Base-by-base conservation (phyloP, 2,888 invertebrate genomes). In the Callinectes sapidus region DNA sequence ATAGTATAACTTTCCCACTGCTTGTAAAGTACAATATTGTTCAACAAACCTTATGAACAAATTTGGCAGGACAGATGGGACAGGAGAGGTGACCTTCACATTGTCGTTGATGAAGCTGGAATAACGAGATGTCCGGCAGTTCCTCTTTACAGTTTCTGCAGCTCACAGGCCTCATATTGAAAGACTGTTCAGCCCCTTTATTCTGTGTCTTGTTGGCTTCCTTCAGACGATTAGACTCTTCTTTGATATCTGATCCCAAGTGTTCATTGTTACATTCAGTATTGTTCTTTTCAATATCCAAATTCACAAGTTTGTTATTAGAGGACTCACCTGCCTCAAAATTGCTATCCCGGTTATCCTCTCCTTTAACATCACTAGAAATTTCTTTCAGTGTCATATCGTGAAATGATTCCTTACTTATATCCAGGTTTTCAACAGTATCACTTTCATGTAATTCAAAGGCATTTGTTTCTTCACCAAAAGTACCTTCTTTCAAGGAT, bases 1-100 rank as follows among this genome's bases (percentile, higher is more conserved):
- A 48, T 48, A 48, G 5, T 48, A 48, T 8, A 48, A 8, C 8
- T 48, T 10, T 48, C 48, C 48, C 3, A 8, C 48, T 71, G 10
- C 28, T 71, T 23, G 2, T 10, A 71, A 71, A n/a, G 71, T 71
- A 71, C 0, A 28, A 8, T 71, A 13, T 81, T 10, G 6, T 81
- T 18, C 81, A 81, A 14, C 71, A 71, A 39, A 92, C 92, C 90
- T 92, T 92, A 35, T 90, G 90, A 18, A 90, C 77, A 88, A 92
- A 92, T 61, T 86, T 92, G 2, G 88, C 90, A n/a, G 55, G 66
- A 39, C 92, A 92, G 77, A 85, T 87, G 23, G 90, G 66, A 35
- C 92, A 92, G 35, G 90, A 32, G n/a, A 92, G 85, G 54, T 90
- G 90, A 42, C 90, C 90, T 39, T 92, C 90, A 66, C 92, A 92